phyloP scores from a whole-genome alignment of 1,140 invertebrate species.

The Bilobella aurantiaca region DNA sequence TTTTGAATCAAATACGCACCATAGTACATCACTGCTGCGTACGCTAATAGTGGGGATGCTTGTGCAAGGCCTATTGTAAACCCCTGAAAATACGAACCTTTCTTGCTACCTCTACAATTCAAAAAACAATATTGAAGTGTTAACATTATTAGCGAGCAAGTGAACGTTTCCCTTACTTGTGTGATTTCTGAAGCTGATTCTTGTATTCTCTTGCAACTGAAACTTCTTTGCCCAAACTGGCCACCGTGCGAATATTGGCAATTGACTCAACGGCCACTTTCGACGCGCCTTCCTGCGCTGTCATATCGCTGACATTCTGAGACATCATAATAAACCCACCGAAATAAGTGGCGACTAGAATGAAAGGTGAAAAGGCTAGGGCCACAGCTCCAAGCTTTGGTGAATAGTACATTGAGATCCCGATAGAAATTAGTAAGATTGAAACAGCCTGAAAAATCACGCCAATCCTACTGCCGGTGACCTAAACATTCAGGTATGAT shows the following conservation, averaged over 20 bases:
- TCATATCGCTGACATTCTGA: conserved; percentile 38
- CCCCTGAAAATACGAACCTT: too few relatives aligned
- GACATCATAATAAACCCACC: conserved; percentile 34
- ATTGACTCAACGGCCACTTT: conserved; percentile 45
- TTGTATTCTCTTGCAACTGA: conserved; percentile 40
- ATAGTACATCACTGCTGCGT: conserved; percentile 45
- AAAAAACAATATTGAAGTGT: neutral
- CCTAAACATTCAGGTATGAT: too few relatives aligned
- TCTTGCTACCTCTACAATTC: conserved; percentile 21
- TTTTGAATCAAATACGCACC: conserved; percentile 45
- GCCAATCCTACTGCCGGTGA: conserved; percentile 60
- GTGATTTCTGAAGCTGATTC: conserved; percentile 31
- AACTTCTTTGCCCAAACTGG: conserved; percentile 42
- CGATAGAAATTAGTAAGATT: conserved; percentile 51
- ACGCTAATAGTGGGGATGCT: too few relatives aligned
- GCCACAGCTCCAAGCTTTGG: conserved; percentile 62
- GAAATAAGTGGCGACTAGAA: conserved; percentile 38
- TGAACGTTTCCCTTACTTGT: conserved; percentile 20
- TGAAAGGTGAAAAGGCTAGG: conserved; percentile 50
- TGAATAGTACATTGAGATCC: conserved; percentile 55
- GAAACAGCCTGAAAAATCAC: conserved; percentile 55
- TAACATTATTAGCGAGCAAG: neutral
- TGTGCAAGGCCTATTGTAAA: too few relatives aligned
- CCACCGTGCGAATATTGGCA: conserved; percentile 48
- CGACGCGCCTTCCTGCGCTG: conserved; percentile 35